A percentile compares a stretch with the other conserved stretches of the same genome.
phyloP scores from a whole-genome alignment of 2,113 vertebrate species.

The Uria lomvia region DNA sequence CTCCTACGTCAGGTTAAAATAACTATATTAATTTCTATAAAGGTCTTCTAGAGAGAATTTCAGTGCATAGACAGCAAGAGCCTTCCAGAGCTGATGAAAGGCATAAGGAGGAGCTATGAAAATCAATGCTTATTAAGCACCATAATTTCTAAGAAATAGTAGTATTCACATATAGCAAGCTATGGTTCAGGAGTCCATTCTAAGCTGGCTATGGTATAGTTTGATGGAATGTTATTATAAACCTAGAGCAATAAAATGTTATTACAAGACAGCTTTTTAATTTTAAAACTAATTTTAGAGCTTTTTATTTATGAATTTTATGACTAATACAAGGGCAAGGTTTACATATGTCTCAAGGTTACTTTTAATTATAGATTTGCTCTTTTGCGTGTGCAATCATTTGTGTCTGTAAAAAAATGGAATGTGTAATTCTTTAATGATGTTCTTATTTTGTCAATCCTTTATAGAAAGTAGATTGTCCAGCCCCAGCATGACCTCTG shows the following conservation, averaged over 20 bases:
- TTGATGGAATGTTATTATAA: neutral
- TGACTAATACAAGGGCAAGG: neutral
- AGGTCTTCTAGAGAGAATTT: neutral
- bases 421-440: neutral
- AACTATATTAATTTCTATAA: neutral
- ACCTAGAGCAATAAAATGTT: neutral
- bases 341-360: neutral
- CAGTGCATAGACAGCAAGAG: neutral
- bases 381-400: neutral
- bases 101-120: neutral
- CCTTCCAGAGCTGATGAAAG: neutral
- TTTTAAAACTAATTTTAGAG: neutral
- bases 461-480: neutral
- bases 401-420: neutral
- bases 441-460: neutral
- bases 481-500: neutral
- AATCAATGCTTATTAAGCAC: neutral
- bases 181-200: neutral
- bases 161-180: neutral
- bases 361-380: neutral
- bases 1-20: neutral
- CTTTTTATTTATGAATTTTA: neutral
- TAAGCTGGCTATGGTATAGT: neutral
- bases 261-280: neutral
- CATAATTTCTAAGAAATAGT: neutral